Evolutionary conservation across 2,888 invertebrate genomes (phyloP).

Genomic region (Pimpla rufipes): DNA sequence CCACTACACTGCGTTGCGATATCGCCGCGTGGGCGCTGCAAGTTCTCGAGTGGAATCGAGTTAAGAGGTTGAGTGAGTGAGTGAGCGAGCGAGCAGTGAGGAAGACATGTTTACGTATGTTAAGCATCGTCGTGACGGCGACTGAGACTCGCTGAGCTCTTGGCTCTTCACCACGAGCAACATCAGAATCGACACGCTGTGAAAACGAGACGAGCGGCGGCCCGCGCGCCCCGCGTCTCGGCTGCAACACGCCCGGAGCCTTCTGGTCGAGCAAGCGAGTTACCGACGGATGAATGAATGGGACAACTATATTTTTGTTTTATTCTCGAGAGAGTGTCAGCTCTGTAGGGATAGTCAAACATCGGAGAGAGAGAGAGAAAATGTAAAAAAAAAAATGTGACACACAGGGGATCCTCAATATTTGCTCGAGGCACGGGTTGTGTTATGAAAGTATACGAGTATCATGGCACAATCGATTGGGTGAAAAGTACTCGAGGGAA

Average conservation of each 20-base stretch:
- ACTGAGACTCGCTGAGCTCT: constrained; percentile 42
- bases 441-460: constrained; percentile 12
- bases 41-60: constrained; percentile 66
- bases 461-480: background rate
- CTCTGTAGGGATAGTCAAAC: constrained; percentile 52
- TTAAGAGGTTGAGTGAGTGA: constrained; percentile 55
- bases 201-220: constrained; percentile 49
- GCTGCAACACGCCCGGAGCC: constrained; percentile 1
- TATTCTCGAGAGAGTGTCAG: constrained; percentile 57
- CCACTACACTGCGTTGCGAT: constrained; percentile 56
- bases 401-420: background rate
- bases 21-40: constrained; percentile 61
- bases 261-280: constrained; percentile 32
- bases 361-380: background rate
- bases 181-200: constrained; percentile 60
- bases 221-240: constrained; percentile 1
- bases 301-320: constrained; percentile 58
- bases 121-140: constrained; percentile 67
- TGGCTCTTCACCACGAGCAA: constrained; percentile 32
- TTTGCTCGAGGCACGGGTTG: background rate
- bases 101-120: constrained; percentile 69
- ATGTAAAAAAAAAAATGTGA: background rate
- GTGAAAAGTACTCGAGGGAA: too few species aligned
- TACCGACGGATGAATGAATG: constrained; percentile 54
- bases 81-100: constrained; percentile 57